phyloP scores from a whole-genome alignment of 2,888 invertebrate species.

The Pedicia rivosa region DNA sequence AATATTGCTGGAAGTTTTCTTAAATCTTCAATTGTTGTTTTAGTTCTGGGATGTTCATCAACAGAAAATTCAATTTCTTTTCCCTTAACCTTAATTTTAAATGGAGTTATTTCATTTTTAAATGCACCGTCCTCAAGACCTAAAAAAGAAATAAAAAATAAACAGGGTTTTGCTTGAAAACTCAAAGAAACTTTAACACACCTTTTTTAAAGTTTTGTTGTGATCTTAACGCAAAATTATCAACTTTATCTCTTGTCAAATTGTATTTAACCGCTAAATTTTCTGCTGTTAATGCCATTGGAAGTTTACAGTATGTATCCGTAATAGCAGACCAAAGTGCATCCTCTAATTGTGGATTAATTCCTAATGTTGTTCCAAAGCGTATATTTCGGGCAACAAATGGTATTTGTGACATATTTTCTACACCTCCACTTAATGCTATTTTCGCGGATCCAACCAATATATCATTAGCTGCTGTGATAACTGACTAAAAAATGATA shows the following conservation, averaged over 20 bases:
- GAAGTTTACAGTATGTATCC: slow-evolving; percentile 75
- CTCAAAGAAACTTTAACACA: slow-evolving; percentile 22
- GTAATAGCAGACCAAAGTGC: slow-evolving; percentile 73
- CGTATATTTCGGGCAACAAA: slow-evolving; percentile 69
- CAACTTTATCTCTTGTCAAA: slow-evolving; percentile 66
- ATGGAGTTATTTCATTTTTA: slow-evolving; percentile 76
- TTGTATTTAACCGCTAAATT: slow-evolving; percentile 77
- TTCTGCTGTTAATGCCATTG: slow-evolving; percentile 94
- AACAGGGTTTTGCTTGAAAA: neutral
- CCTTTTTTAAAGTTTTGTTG: slow-evolving; percentile 79
- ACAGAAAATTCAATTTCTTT: slow-evolving; percentile 59
- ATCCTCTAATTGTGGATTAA: slow-evolving; percentile 67
- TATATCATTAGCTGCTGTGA: slow-evolving; percentile 88
- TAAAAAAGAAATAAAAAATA: slow-evolving; percentile 23
- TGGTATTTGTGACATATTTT: slow-evolving; percentile 91
- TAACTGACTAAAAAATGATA: too few relatives aligned
- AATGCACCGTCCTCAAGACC: slow-evolving; percentile 81
- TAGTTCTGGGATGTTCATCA: slow-evolving; percentile 89
- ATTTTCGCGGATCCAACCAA: slow-evolving; percentile 67
- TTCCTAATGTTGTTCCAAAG: slow-evolving; percentile 77
- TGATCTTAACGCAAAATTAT: slow-evolving; percentile 69
- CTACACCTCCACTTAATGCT: slow-evolving; percentile 80
- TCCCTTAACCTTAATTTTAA: slow-evolving; percentile 69
- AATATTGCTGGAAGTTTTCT: slow-evolving; percentile 79
- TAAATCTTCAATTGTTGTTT: slow-evolving; percentile 71